phyloP scores from a whole-genome alignment of 2,113 vertebrate genomes.

The Caranx ignobilis region DNA sequence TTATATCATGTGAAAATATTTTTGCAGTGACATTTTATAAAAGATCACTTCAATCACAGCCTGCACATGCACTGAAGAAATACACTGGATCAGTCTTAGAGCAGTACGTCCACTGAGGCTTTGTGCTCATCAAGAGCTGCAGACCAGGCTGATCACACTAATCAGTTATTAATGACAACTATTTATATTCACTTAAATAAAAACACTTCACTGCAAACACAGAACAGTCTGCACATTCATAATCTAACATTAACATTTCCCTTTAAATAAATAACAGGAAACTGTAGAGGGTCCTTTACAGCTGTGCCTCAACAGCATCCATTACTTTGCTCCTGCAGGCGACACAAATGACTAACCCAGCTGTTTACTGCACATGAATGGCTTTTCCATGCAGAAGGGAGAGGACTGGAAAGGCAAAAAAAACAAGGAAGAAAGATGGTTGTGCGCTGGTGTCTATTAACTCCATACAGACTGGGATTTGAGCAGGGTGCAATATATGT shows the following conservation, averaged over 20 bases:
- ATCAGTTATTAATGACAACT: slow-evolving; percentile 1
- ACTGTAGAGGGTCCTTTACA: background rate
- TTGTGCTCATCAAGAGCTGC: background rate
- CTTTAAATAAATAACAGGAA: background rate
- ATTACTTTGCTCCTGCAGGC: background rate
- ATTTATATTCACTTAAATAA: background rate
- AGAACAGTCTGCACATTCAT: background rate
- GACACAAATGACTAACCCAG: background rate
- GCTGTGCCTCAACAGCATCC: background rate
- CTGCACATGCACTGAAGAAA: background rate
- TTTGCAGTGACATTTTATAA: slow-evolving; percentile 27
- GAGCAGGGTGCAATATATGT: background rate
- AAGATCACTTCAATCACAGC: slow-evolving; percentile 4
- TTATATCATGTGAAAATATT: slow-evolving; percentile 31
- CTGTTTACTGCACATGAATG: background rate
- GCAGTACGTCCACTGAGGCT: background rate
- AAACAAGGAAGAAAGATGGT: background rate
- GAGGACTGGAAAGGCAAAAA: background rate
- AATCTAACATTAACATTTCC: background rate
- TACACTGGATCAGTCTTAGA: background rate
- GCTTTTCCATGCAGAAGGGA: background rate
- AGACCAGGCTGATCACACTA: background rate
- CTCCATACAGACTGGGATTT: background rate
- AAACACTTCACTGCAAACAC: background rate
- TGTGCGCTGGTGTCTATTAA: background rate